Percentiles rank a stretch among this genome's conserved stretches.
phyloP scores from a whole-genome alignment of 2,113 vertebrate genomes.

The Merops nubicus region DNA sequence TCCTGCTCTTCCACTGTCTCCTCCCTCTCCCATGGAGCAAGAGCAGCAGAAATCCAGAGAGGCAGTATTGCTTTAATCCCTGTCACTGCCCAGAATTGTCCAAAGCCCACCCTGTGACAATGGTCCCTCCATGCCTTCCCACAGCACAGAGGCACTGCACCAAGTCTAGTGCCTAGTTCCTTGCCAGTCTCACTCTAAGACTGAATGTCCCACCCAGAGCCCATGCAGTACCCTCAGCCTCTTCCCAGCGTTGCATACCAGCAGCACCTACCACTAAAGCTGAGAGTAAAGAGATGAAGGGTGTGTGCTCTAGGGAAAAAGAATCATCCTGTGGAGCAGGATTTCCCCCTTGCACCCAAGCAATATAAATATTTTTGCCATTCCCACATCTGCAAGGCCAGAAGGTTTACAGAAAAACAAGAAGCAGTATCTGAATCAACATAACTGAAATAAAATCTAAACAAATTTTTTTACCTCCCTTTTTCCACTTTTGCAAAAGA shows the following conservation, averaged over 20 bases:
- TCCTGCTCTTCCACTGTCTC: not conserved
- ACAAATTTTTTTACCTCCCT: not conserved
- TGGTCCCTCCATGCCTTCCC: not conserved
- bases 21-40: not conserved
- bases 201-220: not conserved
- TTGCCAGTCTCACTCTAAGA: not conserved
- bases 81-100: not conserved
- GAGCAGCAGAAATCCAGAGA: not conserved
- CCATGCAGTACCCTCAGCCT: not conserved
- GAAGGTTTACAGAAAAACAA: not conserved
- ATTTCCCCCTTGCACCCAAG: not conserved
- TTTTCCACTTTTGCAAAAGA: not conserved
- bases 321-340: not conserved
- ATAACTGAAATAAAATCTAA: not conserved
- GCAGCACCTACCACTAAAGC: not conserved
- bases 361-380: not conserved
- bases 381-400: not conserved
- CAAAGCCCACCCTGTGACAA: not conserved
- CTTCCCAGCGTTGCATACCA: not conserved
- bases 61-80: not conserved
- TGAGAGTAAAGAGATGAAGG: rapidly evolving
- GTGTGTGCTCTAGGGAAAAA: not conserved
- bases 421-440: not conserved
- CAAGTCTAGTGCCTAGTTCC: not conserved
- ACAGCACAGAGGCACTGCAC: not conserved